Evolutionary conservation across 2,888 invertebrate species (phyloP).

Genomic region (Prosapia bicincta): DNA sequence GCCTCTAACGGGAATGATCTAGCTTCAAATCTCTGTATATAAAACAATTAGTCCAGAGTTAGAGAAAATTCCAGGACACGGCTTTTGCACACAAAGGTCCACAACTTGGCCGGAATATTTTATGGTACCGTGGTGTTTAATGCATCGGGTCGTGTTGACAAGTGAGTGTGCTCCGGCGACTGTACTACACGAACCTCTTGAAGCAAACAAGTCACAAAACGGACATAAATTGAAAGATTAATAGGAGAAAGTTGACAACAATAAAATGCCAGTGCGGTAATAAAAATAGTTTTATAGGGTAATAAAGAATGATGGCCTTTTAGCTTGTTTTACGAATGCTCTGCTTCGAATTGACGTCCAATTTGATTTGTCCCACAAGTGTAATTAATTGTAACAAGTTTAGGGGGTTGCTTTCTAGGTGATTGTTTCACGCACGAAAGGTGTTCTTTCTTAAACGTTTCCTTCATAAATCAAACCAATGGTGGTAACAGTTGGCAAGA

Average conservation of each 20-base stretch:
- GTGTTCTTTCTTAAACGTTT: no score
- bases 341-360: neutral
- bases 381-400: neutral
- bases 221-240: slow-evolving; percentile 2
- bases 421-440: no score
- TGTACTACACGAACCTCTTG: neutral
- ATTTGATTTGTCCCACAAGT: neutral
- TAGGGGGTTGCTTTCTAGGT: neutral
- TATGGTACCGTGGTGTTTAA: neutral
- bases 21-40: no score
- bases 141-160: neutral
- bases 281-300: neutral
- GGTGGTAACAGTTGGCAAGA: no score
- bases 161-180: neutral
- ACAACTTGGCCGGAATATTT: neutral
- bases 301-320: neutral
- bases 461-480: no score
- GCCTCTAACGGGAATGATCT: no score
- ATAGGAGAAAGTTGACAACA: slow-evolving; percentile 2
- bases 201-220: neutral
- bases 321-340: neutral
- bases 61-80: no score
- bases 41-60: no score
- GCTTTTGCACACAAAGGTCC: no score
- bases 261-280: neutral